A percentile compares a stretch with the other conserved stretches of the same genome.
These are phyloP conservation scores for Apaloderma vittatum DNA, from an alignment of 2,113 vertebrate genomes.

Conservation along the genomic window DNA sequence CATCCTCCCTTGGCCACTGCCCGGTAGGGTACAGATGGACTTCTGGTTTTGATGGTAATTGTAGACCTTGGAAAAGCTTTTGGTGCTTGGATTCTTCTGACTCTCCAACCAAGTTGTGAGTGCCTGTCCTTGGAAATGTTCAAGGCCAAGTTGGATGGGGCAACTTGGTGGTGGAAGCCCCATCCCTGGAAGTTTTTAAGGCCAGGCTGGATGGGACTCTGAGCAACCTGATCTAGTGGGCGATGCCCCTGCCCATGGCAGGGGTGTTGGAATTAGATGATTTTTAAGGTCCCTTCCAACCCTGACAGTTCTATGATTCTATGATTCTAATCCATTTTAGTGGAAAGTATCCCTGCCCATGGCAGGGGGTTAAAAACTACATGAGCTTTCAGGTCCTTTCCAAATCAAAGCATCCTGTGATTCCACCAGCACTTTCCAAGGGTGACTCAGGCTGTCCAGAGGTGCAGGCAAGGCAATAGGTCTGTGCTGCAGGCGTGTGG, in stretches of 20 bases:
- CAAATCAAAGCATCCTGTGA: not conserved
- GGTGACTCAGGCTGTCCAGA: accelerated
- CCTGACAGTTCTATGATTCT: not conserved
- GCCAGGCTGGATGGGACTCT: not conserved
- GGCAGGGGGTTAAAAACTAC: not conserved
- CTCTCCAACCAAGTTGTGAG: not conserved
- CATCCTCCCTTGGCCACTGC: not conserved
- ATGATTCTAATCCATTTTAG: no score
- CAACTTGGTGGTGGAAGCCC: not conserved
- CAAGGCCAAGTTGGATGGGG: not conserved
- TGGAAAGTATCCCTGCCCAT: not conserved
- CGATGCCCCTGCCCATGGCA: not conserved
- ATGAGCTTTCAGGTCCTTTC: not conserved
- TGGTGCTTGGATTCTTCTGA: not conserved
- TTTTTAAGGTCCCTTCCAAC: not conserved
- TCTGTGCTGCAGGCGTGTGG: accelerated
- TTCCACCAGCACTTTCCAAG: not conserved
- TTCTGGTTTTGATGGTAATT: not conserved
- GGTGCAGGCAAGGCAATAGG: not conserved
- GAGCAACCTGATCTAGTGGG: not conserved
- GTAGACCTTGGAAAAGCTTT: not conserved
- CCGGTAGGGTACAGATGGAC: not conserved
- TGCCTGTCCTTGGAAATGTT: not conserved
- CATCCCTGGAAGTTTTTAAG: not conserved
- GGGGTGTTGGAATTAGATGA: not conserved